phyloP scores from a whole-genome alignment of 2,797 vertebrate species.

The Scleropages formosus region DNA sequence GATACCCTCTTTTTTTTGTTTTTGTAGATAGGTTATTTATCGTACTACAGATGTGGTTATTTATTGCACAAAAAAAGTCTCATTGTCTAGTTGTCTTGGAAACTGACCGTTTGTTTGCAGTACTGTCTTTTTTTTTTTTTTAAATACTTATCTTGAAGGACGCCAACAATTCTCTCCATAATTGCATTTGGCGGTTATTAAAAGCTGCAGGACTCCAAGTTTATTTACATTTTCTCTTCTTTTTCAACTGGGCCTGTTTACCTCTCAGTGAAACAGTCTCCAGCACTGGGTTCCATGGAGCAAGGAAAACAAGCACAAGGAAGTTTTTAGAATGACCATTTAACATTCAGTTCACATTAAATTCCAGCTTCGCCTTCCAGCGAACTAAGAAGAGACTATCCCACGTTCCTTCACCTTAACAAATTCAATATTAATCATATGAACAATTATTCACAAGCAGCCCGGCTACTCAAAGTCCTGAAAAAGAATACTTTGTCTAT shows the following conservation, averaged over 20 bases:
- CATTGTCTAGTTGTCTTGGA: neutral
- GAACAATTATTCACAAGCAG: neutral
- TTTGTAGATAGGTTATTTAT: too few relatives aligned
- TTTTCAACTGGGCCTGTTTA: neutral
- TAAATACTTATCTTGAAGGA: neutral
- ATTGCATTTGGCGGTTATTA: neutral
- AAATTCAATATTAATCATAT: neutral
- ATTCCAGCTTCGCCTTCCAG: conserved; percentile 27
- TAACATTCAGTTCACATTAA: conserved; percentile 9
- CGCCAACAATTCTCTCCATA: too few relatives aligned
- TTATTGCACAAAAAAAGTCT: neutral
- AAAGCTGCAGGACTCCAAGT: neutral
- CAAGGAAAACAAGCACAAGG: neutral
- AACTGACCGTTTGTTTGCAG: neutral
- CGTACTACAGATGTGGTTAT: too few relatives aligned
- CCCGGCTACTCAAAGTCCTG: neutral
- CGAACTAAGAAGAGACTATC: conserved; percentile 28
- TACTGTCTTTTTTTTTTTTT: neutral
- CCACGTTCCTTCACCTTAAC: conserved; percentile 2
- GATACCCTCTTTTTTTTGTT: neutral
- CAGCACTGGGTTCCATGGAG: too few relatives aligned
- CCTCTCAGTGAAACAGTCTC: neutral
- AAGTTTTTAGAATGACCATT: neutral
- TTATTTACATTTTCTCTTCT: neutral
- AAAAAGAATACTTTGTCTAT: conserved; percentile 42